A percentile compares a stretch with the other conserved stretches of the same genome.
phyloP scores from a whole-genome alignment of 1,140 invertebrate genomes.

The Lordiphosa mommai region DNA sequence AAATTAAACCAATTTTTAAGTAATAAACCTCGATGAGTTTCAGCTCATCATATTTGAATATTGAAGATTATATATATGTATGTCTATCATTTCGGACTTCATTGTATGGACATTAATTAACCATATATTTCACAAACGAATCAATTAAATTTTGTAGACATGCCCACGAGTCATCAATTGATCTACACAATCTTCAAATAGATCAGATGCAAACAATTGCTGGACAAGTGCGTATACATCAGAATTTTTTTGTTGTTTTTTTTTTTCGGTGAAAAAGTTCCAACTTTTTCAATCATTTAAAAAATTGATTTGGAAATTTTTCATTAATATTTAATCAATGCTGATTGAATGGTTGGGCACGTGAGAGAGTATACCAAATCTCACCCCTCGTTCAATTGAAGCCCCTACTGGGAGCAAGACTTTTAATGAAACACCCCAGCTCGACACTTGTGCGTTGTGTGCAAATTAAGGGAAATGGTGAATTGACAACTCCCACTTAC shows the following conservation, averaged over 20 bases:
- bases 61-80: no score
- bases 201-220: slow-evolving; percentile 17
- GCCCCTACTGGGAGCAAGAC: slow-evolving; percentile 31
- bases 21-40: no score
- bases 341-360: slow-evolving; percentile 41
- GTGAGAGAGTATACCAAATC: slow-evolving; percentile 18
- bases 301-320: slow-evolving; percentile 30
- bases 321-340: slow-evolving; percentile 52
- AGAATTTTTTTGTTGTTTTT: background rate
- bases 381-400: background rate
- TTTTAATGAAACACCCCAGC: slow-evolving; percentile 22
- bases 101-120: slow-evolving; percentile 37
- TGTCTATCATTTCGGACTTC: slow-evolving; percentile 1
- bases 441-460: slow-evolving; percentile 13
- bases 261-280: background rate
- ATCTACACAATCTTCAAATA: slow-evolving; percentile 21
- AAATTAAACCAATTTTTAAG: no score
- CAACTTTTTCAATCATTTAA: slow-evolving; percentile 17
- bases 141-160: slow-evolving; percentile 49
- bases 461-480: slow-evolving; percentile 16
- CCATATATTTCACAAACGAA: slow-evolving; percentile 40
- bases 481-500: slow-evolving; percentile 16
- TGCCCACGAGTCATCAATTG: slow-evolving; percentile 55
- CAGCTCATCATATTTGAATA: no score
- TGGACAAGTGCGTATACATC: background rate